phyloP scores from a whole-genome alignment of 2,113 vertebrate species.

The Calypte anna region DNA sequence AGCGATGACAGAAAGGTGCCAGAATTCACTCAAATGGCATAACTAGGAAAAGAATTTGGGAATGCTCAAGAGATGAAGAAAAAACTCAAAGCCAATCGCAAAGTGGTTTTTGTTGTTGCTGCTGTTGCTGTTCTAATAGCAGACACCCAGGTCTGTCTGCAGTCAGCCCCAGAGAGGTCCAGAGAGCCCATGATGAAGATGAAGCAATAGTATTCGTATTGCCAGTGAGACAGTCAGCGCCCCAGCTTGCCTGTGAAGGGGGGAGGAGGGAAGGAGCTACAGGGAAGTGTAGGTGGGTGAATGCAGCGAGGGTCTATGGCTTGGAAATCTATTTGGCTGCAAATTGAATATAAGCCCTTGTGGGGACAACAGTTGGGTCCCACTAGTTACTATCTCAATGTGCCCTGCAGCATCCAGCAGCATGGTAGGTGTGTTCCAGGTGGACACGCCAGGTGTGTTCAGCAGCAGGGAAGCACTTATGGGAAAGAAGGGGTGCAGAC shows the following conservation, averaged over 20 bases:
- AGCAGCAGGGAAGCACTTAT: conserved; percentile 72
- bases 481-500: conserved; percentile 31
- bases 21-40: conserved; percentile 48
- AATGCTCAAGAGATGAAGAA: conserved; percentile 5
- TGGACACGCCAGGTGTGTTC: conserved; percentile 63
- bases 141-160: conserved; percentile 32
- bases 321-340: conserved; percentile 77
- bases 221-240: conserved; percentile 47
- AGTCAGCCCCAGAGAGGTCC: conserved; percentile 26
- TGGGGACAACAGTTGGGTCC: conserved; percentile 67
- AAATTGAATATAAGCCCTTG: conserved; percentile 77
- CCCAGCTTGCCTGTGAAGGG: conserved; percentile 34
- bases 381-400: conserved; percentile 67
- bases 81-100: conserved; percentile 39
- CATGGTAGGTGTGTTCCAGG: conserved; percentile 60
- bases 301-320: conserved; percentile 68
- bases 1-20: conserved; percentile 27
- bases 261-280: conserved; percentile 3
- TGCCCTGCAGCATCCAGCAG: conserved; percentile 71
- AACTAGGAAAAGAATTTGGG: neutral
- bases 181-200: neutral
- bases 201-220: conserved; percentile 38
- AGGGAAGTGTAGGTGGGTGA: conserved; percentile 36
- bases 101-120: neutral
- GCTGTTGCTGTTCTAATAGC: neutral